Conservation (phyloP, 1,140 invertebrate genomes). For the Stegodyphus mimosarum region DNA sequence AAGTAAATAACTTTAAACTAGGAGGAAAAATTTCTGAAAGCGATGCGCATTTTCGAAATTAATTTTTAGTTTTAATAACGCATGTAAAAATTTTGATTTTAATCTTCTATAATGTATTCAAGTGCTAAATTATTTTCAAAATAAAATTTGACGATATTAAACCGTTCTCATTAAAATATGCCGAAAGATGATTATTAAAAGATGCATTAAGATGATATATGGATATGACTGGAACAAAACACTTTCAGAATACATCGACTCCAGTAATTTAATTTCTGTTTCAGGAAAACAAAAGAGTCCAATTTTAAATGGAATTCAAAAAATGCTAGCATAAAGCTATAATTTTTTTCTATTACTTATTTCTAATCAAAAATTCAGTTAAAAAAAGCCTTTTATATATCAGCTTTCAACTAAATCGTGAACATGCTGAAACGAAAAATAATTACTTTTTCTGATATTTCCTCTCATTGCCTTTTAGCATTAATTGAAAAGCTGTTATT, state of each 20-base stretch:
- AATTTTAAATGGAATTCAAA: slow-evolving; percentile 21
- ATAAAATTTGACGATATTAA: neutral
- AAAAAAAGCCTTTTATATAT: slow-evolving; percentile 15
- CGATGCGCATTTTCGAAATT: neutral
- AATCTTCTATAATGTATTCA: no score
- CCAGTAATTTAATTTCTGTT: slow-evolving; percentile 9
- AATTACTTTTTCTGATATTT: slow-evolving; percentile 43
- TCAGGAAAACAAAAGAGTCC: neutral
- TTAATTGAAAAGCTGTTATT: slow-evolving; percentile 58
- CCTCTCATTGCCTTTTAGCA: slow-evolving; percentile 43
- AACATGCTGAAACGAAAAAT: slow-evolving; percentile 13
- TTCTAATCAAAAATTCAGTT: neutral
- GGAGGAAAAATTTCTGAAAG: neutral
- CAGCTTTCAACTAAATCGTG: slow-evolving; percentile 8
- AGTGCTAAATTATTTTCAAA: no score
- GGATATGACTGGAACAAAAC: neutral
- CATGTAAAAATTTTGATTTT: neutral
- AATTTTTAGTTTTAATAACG: neutral
- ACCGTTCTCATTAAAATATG: neutral
- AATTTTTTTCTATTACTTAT: neutral
- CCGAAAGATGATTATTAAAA: slow-evolving; percentile 8
- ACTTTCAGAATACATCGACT: neutral
- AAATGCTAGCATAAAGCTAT: neutral
- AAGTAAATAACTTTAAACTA: no score
- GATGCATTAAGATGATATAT: no score